Percentiles rank a stretch among this genome's conserved stretches.
These are phyloP conservation scores for Leptosomus discolor DNA, from an alignment of 2,113 vertebrate species.

Conservation along the genomic window DNA sequence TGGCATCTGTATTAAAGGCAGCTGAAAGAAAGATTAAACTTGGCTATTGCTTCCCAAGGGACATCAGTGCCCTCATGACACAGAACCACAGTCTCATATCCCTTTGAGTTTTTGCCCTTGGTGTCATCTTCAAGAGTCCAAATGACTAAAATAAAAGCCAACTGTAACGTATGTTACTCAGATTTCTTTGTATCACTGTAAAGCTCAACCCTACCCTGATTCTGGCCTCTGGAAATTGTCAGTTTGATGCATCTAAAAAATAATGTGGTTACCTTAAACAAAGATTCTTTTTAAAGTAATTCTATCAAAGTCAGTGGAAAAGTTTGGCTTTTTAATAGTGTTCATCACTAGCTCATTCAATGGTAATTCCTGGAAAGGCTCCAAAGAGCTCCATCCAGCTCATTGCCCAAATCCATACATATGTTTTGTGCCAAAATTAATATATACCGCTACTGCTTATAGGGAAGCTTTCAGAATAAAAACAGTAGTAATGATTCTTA, in stretches of 20 bases:
- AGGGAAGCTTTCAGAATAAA: constrained; percentile 29
- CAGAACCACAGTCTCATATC: neutral
- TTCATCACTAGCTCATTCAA: neutral
- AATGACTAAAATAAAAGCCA: neutral
- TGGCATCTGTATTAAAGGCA: neutral
- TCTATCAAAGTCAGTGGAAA: neutral
- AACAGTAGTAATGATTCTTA: neutral
- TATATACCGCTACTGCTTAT: neutral
- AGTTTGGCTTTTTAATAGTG: neutral
- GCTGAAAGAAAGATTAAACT: constrained; percentile 43
- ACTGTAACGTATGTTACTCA: neutral
- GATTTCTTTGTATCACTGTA: neutral
- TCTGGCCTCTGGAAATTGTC: neutral
- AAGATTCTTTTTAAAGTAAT: neutral
- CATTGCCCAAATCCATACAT: neutral
- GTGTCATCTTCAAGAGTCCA: neutral
- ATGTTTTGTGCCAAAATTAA: constrained; percentile 20
- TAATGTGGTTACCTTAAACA: neutral
- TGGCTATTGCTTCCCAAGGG: constrained; percentile 17
- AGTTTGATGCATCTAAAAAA: neutral
- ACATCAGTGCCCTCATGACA: neutral
- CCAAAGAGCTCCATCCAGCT: neutral
- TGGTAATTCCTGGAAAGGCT: neutral
- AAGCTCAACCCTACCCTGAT: neutral
- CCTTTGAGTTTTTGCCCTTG: neutral